Conservation (phyloP, 2,113 vertebrate genomes). For the Ahaetulla prasina region DNA sequence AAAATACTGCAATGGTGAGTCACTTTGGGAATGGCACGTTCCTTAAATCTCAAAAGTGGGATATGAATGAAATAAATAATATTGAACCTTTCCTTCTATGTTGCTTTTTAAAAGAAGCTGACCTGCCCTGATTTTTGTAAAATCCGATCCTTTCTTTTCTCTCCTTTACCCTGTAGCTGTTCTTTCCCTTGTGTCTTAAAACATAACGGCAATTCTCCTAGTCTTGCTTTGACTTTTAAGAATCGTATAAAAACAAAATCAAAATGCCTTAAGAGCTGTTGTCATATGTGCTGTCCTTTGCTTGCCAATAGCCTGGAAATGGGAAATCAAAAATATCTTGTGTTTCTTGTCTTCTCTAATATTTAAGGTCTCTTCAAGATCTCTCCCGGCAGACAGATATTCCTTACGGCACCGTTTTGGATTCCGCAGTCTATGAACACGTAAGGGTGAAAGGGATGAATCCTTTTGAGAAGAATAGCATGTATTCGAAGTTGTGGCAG, state of each 20-base stretch:
- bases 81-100: not conserved
- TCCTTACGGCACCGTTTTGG: conserved; percentile 93
- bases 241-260: not conserved
- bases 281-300: conserved; percentile 11
- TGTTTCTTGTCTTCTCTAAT: conserved; percentile 49
- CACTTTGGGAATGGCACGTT: not conserved
- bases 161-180: not conserved
- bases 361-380: conserved; percentile 90
- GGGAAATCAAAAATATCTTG: conserved; percentile 18
- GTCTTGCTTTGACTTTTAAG: conserved; percentile 17
- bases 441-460: conserved; percentile 94
- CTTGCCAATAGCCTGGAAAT: conserved; percentile 35
- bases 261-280: not conserved
- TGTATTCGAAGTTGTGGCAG: conserved; percentile 98
- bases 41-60: not conserved
- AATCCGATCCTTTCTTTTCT: conserved; percentile 4
- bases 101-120: not conserved
- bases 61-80: not conserved
- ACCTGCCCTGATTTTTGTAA: not conserved
- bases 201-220: not conserved
- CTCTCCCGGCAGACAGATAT: conserved; percentile 95
- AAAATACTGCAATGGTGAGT: not conserved
- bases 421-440: conserved; percentile 95
- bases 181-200: conserved; percentile 23
- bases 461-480: conserved; percentile 95